These are phyloP conservation scores for Ophonus ardosiacus DNA, from an alignment of 2,888 invertebrate species.

Conservation along the genomic window DNA sequence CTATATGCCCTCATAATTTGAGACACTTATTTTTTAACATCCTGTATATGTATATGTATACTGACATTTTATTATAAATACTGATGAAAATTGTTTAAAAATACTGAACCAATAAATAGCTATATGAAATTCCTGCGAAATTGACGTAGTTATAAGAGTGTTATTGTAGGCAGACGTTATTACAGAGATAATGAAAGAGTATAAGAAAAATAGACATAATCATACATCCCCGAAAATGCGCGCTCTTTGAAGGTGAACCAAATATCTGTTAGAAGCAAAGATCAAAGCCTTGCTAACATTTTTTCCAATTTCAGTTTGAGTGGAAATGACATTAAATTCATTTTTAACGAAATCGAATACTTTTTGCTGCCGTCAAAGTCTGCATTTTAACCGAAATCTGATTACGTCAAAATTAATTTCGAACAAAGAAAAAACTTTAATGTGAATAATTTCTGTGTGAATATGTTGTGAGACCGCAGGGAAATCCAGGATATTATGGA, in stretches of 20 bases:
- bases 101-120: too few species aligned
- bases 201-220: neutral
- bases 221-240: neutral
- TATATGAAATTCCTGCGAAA: too few species aligned
- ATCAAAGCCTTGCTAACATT: conserved; percentile 32
- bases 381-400: conserved; percentile 30
- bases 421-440: conserved; percentile 39
- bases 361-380: conserved; percentile 34
- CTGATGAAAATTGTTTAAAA: too few species aligned
- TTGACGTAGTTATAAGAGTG: neutral
- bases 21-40: too few species aligned
- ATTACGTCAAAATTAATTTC: conserved; percentile 35
- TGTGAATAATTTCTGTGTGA: conserved; percentile 23
- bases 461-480: conserved; percentile 12
- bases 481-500: conserved; percentile 7
- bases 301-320: conserved; percentile 45
- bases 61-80: too few species aligned
- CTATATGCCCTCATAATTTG: too few species aligned
- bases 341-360: conserved; percentile 43
- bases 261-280: conserved; percentile 36
- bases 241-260: conserved; percentile 2
- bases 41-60: too few species aligned
- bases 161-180: neutral
- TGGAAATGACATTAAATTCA: conserved; percentile 42
- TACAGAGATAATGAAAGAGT: neutral